Base-by-base conservation (phyloP, 2,888 invertebrate species). In the Microplitis deprimator region DNA sequence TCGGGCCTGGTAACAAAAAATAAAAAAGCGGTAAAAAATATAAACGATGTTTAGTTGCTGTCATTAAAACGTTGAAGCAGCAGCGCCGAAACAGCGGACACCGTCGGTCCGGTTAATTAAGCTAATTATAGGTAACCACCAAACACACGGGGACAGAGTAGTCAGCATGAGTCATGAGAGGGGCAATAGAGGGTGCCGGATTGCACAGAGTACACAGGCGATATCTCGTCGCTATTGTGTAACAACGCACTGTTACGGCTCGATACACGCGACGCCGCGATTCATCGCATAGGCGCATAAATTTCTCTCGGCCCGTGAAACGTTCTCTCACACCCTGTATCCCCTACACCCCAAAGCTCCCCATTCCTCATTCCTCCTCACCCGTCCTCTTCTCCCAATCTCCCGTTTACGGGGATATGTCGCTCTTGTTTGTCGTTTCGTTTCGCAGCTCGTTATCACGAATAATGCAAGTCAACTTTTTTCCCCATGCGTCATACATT, bases 241-340 rank as follows among this genome's bases (percentile, higher is more conserved):
- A 73, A 68, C 20, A 76, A 72, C 65, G 75, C 67, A 68, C 59
- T 77, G 77, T 79, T 79, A 80, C 77, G 81, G 82, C 81, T 78
- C 81, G 82, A 82, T 84, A 81, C 81, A 81, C 81, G 71, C 77
- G 61, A 77, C 76, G 80, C 76, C 74, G 79, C 81, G 81, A 85
- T 85, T 84, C 84, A 84, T 85, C 83, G 82, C 78, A 64, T 73
- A 77, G 80, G 78, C 76, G 80, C 85, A 85, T 85, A 86, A 85
- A 85, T 85, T 84, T 84, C 84, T 80, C 79, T 72, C 80, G 79
- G 79, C 71, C 76, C 77, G 73, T 67, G 76, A 50, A 50, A 50
- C 74, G 70, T 16, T 69, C 50, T 61, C 29, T 20, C 59, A 65
- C 16, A 67, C 59, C 68, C 74, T 29, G 29, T 29, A 29, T 29